Evolutionary conservation across 2,888 invertebrate species (phyloP).

Genomic region (Pseudococcus longispinus): DNA sequence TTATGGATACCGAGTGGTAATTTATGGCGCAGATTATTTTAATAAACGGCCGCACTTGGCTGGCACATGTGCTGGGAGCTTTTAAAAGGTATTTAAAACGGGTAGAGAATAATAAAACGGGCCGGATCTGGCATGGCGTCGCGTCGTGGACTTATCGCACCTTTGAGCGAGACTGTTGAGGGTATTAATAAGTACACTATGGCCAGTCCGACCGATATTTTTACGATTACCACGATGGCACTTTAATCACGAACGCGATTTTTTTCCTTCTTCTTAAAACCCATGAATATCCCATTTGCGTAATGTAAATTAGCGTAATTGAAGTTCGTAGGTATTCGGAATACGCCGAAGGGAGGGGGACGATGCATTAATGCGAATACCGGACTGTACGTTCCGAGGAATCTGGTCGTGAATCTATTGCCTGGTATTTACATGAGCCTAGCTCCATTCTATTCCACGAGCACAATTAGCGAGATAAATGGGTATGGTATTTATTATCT

Average conservation of each 20-base stretch:
- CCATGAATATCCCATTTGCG: slow-evolving; percentile 16
- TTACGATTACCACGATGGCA: slow-evolving; percentile 41
- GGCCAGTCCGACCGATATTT: neutral
- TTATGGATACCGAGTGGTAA: neutral
- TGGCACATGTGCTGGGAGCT: neutral
- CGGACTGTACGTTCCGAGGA: neutral
- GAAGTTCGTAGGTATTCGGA: neutral
- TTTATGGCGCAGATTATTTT: neutral
- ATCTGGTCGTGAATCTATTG: slow-evolving; percentile 30
- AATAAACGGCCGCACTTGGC: neutral
- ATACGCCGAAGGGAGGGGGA: neutral
- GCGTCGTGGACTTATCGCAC: neutral
- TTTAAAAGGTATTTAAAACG: neutral
- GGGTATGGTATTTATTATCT: neutral
- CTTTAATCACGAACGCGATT: slow-evolving; percentile 28
- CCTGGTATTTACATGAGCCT: neutral
- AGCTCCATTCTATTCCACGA: neutral
- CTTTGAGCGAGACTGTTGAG: neutral
- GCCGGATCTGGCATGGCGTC: too few relatives aligned
- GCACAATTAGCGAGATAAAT: slow-evolving; percentile 24
- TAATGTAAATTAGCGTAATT: slow-evolving; percentile 25
- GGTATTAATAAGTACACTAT: neutral
- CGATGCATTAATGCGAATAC: neutral
- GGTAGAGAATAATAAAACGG: neutral
- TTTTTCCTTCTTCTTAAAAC: neutral